phyloP scores from a whole-genome alignment of 2,113 vertebrate genomes.

The Crypturellus undulatus region DNA sequence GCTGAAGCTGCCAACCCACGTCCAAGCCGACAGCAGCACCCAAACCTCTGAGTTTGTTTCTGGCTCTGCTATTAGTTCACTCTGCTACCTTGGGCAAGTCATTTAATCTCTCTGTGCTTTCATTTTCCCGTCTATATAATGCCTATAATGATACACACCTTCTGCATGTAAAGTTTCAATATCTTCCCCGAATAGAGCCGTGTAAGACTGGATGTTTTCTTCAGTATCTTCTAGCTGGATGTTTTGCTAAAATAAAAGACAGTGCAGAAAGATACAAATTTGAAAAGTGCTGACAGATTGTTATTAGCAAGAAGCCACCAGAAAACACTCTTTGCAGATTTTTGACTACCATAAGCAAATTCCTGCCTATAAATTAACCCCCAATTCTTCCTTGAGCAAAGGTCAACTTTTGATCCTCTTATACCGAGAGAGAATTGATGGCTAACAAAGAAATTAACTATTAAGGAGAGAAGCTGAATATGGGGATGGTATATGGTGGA shows the following conservation, averaged over 20 bases:
- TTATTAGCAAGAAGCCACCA: slow-evolving; percentile 5
- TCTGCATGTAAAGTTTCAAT: not conserved
- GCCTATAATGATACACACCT: not conserved
- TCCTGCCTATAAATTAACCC: not conserved
- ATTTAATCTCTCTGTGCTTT: not conserved
- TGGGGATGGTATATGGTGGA: not conserved
- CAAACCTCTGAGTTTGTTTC: not conserved
- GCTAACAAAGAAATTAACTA: not conserved
- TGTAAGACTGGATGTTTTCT: not conserved
- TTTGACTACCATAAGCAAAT: not conserved
- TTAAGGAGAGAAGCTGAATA: not conserved
- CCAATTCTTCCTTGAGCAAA: not conserved
- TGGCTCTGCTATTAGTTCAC: not conserved
- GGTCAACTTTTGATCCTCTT: not conserved
- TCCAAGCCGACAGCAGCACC: not conserved
- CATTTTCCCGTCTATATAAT: not conserved
- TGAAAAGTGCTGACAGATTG: slow-evolving; percentile 9
- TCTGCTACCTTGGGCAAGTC: not conserved
- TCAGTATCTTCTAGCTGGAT: slow-evolving; percentile 1
- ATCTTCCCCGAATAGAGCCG: not conserved
- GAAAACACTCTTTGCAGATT: slow-evolving; percentile 12
- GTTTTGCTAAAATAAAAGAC: slow-evolving; percentile 15
- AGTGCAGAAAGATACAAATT: not conserved
- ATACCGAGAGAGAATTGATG: not conserved
- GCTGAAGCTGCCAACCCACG: not conserved